These are phyloP conservation scores for Norana najaformis DNA, from an alignment of 2,888 invertebrate species.

Conservation along the genomic window DNA sequence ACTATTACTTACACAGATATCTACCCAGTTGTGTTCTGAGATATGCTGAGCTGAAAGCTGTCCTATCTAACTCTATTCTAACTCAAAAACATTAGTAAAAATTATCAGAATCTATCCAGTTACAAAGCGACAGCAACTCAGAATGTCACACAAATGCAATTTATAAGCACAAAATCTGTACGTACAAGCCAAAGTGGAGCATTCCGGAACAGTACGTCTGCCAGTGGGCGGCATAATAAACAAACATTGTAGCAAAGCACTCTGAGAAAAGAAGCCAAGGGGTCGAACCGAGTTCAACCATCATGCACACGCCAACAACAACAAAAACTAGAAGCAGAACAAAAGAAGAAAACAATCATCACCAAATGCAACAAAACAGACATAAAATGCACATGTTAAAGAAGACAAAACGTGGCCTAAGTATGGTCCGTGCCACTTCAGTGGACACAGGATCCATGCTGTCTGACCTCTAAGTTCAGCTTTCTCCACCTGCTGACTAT, in stretches of 20 bases:
- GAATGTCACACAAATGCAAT: background rate
- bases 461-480: background rate
- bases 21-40: no score
- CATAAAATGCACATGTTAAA: background rate
- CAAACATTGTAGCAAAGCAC: slow-evolving; percentile 88
- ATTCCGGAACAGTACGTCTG: slow-evolving; percentile 94
- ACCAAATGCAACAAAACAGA: background rate
- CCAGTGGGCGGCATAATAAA: slow-evolving; percentile 99
- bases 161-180: background rate
- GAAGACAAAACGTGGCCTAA: background rate
- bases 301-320: slow-evolving; percentile 89
- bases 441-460: background rate
- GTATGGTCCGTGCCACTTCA: background rate
- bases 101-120: no score
- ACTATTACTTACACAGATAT: no score
- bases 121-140: no score
- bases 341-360: background rate
- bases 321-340: slow-evolving; percentile 77
- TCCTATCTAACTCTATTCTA: no score
- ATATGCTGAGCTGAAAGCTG: no score
- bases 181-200: slow-evolving; percentile 63
- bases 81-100: no score
- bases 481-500: background rate
- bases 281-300: slow-evolving; percentile 86
- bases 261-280: slow-evolving; percentile 94